Base-by-base conservation (phyloP, 2,888 invertebrate genomes). In the Julus scanicus region DNA sequence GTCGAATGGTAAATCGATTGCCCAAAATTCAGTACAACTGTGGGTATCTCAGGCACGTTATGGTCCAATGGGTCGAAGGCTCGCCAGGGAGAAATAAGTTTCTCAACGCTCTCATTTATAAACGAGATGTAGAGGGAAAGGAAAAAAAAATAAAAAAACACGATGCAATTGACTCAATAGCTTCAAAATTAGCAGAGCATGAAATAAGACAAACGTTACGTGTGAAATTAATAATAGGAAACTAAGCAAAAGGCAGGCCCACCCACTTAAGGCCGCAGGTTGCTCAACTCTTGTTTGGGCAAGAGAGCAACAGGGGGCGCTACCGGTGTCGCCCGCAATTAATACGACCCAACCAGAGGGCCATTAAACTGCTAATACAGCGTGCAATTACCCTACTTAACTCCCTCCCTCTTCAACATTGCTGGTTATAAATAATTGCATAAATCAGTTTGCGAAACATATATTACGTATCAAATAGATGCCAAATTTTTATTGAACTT, bases 131-230 rank as follows among this genome's bases (percentile, higher is more conserved):
- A 15, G 29, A 11, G 29, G 0, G 29, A 71, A 15, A 53, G 2
- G 6, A 71, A 15, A 53, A 71, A 63, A 63, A 57, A 57, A 57
- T 1, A 53, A 71, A 63, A 63, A 57, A 57, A 57, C 15, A 57
- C 57, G 57, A n/a, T 57, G 57, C 57, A 57, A n/a, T 57, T 29
- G 71, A 71, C 71, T 71, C 71, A 71, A 71, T 11, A 20, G 71
- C 71, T 71, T 71, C 71, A 71, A 71, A 71, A 71, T 71, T 71
- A 71, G 71, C 71, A 71, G 71, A 71, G 71, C 71, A 71, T 71
- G 71, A 71, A 71, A 71, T 71, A 71, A 71, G 71, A 71, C 71
- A 71, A 71, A 71, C 71, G 71, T 71, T 71, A 71, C 71, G 71
- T 71, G 71, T 71, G 71, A 71, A 71, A 71, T 71, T 71, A 71